Conservation (phyloP, 1,140 invertebrate species). For the Argopecten irradians region DNA sequence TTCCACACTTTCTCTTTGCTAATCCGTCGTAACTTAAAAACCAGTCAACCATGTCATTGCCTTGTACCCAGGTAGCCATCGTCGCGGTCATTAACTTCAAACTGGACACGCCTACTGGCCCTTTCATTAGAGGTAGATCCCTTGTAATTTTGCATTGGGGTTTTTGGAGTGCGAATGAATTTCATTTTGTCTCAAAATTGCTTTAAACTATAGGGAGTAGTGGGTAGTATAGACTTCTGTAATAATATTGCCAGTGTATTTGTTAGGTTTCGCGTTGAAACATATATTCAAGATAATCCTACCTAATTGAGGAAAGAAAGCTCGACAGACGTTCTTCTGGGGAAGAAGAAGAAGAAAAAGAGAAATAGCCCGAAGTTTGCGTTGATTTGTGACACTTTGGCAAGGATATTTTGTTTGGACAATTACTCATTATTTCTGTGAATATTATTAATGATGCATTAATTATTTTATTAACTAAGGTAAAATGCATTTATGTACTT, state of each 20-base stretch:
- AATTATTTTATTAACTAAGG: too few relatives aligned
- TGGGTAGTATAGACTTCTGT: not conserved
- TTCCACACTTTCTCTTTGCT: not conserved
- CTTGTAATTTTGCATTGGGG: not conserved
- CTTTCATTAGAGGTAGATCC: not conserved
- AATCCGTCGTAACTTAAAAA: not conserved
- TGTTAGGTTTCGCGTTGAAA: not conserved
- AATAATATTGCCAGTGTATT: not conserved
- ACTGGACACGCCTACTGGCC: constrained; percentile 1
- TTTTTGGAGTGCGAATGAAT: constrained; percentile 9
- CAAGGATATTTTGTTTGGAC: not conserved
- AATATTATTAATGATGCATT: too few relatives aligned
- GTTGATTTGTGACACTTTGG: not conserved
- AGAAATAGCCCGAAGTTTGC: too few relatives aligned
- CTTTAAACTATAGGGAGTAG: not conserved
- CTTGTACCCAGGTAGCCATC: not conserved
- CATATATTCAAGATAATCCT: not conserved
- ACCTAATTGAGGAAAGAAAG: too few relatives aligned
- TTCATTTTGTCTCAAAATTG: not conserved
- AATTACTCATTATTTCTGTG: too few relatives aligned
- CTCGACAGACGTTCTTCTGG: not conserved
- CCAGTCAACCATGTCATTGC: not conserved
- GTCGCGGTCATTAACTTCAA: not conserved
- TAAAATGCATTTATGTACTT: too few relatives aligned
- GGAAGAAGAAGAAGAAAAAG: not conserved